A percentile compares a stretch with the other conserved stretches of the same genome.
Conservation (phyloP, 2,888 invertebrate genomes). For the Globia sparganii region DNA sequence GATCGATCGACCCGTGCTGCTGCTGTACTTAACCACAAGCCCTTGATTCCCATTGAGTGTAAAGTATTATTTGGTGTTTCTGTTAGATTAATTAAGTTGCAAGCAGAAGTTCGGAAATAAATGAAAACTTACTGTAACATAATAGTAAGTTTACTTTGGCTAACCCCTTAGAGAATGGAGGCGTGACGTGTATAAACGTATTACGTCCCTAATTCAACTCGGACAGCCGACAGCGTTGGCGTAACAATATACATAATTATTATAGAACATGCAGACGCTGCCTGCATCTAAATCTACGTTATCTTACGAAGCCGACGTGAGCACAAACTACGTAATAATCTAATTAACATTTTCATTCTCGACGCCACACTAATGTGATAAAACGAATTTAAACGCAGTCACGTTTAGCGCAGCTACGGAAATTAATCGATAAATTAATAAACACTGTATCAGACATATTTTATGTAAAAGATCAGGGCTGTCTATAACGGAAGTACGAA, state of each 20-base stretch:
- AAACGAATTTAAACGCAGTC: slow-evolving; percentile 30
- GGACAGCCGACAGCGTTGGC: slow-evolving; percentile 28
- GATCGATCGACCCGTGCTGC: not conserved
- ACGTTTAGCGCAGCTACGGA: slow-evolving; percentile 41
- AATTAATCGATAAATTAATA: slow-evolving; percentile 57
- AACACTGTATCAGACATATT: slow-evolving; percentile 40
- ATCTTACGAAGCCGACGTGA: slow-evolving; percentile 42
- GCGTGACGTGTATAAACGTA: slow-evolving; percentile 34
- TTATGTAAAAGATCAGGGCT: slow-evolving; percentile 13
- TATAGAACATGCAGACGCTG: slow-evolving; percentile 30
- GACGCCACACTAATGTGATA: slow-evolving; percentile 20
- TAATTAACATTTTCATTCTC: slow-evolving; percentile 57
- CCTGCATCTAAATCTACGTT: slow-evolving; percentile 49
- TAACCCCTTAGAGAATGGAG: slow-evolving; percentile 22
- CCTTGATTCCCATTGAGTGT: not conserved
- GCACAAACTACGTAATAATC: slow-evolving; percentile 37
- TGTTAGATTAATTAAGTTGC: not conserved
- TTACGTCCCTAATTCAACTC: slow-evolving; percentile 39
- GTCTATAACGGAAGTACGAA: slow-evolving; percentile 16
- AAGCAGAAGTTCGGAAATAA: slow-evolving; percentile 18
- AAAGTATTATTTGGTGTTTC: not conserved
- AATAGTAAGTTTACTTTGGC: slow-evolving; percentile 10
- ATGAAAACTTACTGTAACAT: slow-evolving; percentile 11
- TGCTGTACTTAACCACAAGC: not conserved
- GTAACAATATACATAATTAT: slow-evolving; percentile 33